phyloP scores from a whole-genome alignment of 2,888 invertebrate species.

The Disparrhopalites patrizii region DNA sequence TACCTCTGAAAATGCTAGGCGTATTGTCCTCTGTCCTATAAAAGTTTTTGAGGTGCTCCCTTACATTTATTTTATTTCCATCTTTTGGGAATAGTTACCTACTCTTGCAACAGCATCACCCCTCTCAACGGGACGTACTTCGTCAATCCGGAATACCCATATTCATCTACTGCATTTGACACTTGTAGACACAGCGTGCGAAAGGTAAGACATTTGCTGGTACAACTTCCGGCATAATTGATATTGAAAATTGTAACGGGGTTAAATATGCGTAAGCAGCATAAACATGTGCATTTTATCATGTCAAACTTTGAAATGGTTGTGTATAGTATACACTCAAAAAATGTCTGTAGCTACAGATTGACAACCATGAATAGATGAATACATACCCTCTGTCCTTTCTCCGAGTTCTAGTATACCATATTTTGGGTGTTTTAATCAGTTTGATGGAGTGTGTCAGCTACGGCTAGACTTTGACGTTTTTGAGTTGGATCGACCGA shows the following conservation, averaged over 20 bases:
- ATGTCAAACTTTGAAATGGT: neutral
- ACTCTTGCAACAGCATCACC: constrained; percentile 63
- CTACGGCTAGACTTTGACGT: constrained; percentile 65
- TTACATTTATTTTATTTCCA: too few relatives aligned
- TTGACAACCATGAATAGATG: neutral
- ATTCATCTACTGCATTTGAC: constrained; percentile 45
- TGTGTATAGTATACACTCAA: neutral
- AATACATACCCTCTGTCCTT: too few relatives aligned
- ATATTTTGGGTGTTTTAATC: too few relatives aligned
- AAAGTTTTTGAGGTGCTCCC: neutral
- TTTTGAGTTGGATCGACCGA: constrained; percentile 59
- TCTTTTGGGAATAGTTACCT: constrained; percentile 63
- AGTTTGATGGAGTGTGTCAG: constrained; percentile 58
- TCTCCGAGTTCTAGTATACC: too few relatives aligned
- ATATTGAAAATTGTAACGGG: too few relatives aligned
- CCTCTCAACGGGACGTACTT: constrained; percentile 65
- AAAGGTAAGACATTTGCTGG: too few relatives aligned
- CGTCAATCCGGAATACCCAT: constrained; percentile 60
- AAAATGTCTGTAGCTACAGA: neutral
- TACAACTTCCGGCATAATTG: too few relatives aligned
- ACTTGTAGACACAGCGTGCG: constrained; percentile 39
- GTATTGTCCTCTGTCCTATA: neutral
- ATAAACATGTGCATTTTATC: too few relatives aligned
- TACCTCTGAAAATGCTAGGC: neutral
- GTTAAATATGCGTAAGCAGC: too few relatives aligned